Base-by-base conservation (phyloP, 1,140 invertebrate species). In the Camponotus pennsylvanicus region DNA sequence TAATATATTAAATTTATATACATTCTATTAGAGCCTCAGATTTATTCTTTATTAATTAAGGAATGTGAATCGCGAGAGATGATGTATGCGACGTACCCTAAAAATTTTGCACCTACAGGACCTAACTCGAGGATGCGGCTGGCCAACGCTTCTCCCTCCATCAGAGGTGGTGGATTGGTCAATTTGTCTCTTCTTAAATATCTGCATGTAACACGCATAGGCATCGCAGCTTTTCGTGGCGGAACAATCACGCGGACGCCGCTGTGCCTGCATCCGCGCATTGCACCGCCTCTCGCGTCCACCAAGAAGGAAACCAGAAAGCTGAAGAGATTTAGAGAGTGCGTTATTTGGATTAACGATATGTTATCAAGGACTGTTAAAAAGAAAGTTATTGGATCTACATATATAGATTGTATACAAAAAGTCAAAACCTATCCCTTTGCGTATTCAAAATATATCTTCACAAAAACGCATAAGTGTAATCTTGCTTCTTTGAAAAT, bases 261-360 rank as follows among this genome's bases (percentile, higher is more conserved):
- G 37, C 98, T 98, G 93, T 99, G 98, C 27, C 99, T 97, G 95
- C 99, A 99, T 61, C 98, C 99, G 88, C 98, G 96, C 98, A 99
- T 99, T 18, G 99, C 98, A 66, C 99, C 99, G 67, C 99, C 99
- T 78, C 99, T 96, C 27, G 99, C 99, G 94, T 99, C 99, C 86
- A 99, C 99, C 96, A 99, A 97, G 95, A 99, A 99, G 88, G 98
- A 99, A 90, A 99, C 98, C 95, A 99, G 96, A 96, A 99, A 99
- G 93, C 98, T 99, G 93, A 91, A 32, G 27, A 73, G 13, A 83
- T 90, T 86, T 84, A 52, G 15, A 27, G 45, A 6, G 0, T n/a
- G 18, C 2, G 21, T 86, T 76, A 71, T 49, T 37, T 7, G 13
- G 0, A 3, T 3, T 87, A 64, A 71, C 40, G 64, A 21, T 13